phyloP scores from a whole-genome alignment of 2,888 invertebrate genomes.

The Chorisops tibialis region DNA sequence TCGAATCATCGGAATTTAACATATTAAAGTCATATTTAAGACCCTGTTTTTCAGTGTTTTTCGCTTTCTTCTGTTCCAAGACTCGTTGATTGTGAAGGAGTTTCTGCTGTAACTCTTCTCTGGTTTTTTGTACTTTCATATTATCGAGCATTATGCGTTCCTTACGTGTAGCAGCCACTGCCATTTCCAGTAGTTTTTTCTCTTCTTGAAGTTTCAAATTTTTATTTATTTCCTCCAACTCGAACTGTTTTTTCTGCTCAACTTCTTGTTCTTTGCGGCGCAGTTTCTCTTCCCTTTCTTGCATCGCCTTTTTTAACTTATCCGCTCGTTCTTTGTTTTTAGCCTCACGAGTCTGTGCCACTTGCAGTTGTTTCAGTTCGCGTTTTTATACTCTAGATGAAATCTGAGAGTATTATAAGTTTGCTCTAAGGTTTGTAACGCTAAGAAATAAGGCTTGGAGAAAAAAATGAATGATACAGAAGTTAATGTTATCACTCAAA shows the following conservation, averaged over 20 bases:
- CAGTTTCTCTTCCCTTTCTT: conserved; percentile 49
- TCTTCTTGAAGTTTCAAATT: conserved; percentile 26
- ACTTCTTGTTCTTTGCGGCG: conserved; percentile 42
- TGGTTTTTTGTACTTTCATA: conserved; percentile 40
- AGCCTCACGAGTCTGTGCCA: conserved; percentile 47
- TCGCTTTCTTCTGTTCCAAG: conserved; percentile 42
- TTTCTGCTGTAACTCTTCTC: conserved; percentile 28
- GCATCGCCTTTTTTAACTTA: conserved; percentile 44
- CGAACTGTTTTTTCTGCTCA: conserved; percentile 43
- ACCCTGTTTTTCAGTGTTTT: conserved; percentile 28
- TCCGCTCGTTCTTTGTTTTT: conserved; percentile 49
- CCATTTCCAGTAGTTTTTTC: conserved; percentile 28
- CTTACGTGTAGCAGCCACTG: conserved; percentile 39
- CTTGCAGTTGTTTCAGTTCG: conserved; percentile 48
- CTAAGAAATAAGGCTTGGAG: too few relatives aligned
- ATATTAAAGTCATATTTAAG: conserved; percentile 49
- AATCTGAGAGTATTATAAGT: too few relatives aligned
- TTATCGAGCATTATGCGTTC: conserved; percentile 44
- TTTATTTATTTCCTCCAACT: conserved; percentile 47
- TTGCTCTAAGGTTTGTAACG: too few relatives aligned
- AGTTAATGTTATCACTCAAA: too few relatives aligned
- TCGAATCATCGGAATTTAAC: conserved; percentile 51
- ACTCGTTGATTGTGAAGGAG: conserved; percentile 35
- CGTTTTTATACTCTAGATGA: too few relatives aligned
- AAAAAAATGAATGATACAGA: too few relatives aligned